phyloP scores from a whole-genome alignment of 2,113 vertebrate genomes.

The Todiramphus chloris region DNA sequence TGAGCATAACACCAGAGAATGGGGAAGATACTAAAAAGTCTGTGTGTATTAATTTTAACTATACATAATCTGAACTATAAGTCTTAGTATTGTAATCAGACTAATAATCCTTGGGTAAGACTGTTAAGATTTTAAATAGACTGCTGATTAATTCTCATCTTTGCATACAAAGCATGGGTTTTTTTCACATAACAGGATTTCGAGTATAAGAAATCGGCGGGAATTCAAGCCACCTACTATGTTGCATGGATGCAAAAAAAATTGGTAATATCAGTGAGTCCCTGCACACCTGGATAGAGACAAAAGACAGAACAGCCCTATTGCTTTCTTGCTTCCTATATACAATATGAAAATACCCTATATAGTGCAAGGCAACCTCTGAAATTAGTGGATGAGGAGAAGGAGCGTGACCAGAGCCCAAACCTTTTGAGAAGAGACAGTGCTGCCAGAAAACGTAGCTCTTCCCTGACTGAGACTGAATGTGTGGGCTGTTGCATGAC shows the following conservation, averaged over 20 bases:
- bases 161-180: background rate
- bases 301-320: background rate
- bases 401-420: background rate
- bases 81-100: background rate
- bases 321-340: background rate
- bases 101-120: background rate
- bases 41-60: background rate
- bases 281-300: background rate
- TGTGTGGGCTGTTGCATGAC: background rate
- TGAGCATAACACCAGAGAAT: background rate
- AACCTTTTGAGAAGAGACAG: background rate
- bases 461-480: background rate
- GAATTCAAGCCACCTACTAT: background rate
- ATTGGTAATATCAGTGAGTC: background rate
- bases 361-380: background rate
- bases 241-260: background rate
- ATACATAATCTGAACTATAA: background rate
- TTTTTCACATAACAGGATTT: background rate
- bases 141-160: background rate
- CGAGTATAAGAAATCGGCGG: background rate
- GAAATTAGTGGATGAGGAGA: background rate
- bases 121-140: background rate
- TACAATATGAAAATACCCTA: background rate
- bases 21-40: background rate
- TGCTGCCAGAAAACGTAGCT: background rate